Evolutionary conservation across 2,888 invertebrate genomes (phyloP), one percentile per base, ranked within the genome.

Genomic region (Euphydryas editha): DNA sequence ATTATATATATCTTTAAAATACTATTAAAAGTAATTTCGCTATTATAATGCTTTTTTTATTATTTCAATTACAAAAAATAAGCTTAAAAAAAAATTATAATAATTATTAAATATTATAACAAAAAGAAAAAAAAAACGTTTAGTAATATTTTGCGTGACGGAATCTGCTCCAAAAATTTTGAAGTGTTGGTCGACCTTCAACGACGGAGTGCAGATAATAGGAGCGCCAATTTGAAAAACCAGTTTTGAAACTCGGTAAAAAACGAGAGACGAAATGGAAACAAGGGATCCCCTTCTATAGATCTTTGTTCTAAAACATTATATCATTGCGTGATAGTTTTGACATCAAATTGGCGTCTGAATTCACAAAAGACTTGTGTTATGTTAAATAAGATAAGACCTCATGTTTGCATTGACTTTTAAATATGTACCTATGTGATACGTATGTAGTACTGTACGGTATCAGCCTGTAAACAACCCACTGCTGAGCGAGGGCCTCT

Each of bases 141-240:
- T 75, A 79, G 79, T 79, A 85, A 88, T 90, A 88, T 90, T 91
- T 89, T 88, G 92, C 91, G 90, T 92, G 92, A 84, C 73, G 90
- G 90, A 90, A 92, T 92, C 84, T 86, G 83, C 80, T 88, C 84
- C 84, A 87, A 81, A 30, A 88, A 85, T 85, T 78, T 84, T 81
- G 79, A 85, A 84, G 83, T 86, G 86, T 85, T 81, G 82, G 79
- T 78, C 88, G 90, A 88, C 92, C 91, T 91, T 91, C 89, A 81
- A 82, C 82, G 84, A 76, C 81, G 80, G 85, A 82, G 84, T 81
- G 77, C 86, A 85, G 89, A 91, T 92, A 92, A 92, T 92, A 90
- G 88, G 88, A 85, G 88, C 81, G 87, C 84, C 87, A 90, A 91
- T 91, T 92, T 90, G 76, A 83, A 76, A 83, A 92, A 92, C 92